These are phyloP conservation scores for Hanleya hanleyi DNA, from an alignment of 2,888 invertebrate species.

Conservation along the genomic window DNA sequence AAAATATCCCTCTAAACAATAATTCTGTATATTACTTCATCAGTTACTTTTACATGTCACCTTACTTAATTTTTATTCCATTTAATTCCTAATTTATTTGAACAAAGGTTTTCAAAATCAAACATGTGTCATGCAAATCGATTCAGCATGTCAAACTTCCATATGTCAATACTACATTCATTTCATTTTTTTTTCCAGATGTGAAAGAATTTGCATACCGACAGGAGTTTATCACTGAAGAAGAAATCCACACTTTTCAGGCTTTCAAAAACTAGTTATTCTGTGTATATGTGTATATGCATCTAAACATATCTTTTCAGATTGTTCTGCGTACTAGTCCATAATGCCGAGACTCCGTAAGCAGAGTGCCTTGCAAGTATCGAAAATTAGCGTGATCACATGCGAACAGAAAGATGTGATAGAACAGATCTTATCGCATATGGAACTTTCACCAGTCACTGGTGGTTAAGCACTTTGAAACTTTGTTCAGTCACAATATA, in stretches of 20 bases:
- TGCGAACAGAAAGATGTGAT: too few relatives aligned
- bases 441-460: too few relatives aligned
- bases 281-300: too few relatives aligned
- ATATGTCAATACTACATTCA: neutral
- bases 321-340: neutral
- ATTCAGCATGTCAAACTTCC: neutral
- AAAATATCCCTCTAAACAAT: neutral
- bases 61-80: neutral
- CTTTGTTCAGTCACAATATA: too few relatives aligned
- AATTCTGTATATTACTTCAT: neutral
- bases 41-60: neutral
- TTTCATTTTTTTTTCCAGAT: constrained; percentile 35
- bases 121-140: neutral
- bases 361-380: too few relatives aligned
- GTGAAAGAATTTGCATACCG: constrained; percentile 36
- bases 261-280: neutral
- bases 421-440: too few relatives aligned
- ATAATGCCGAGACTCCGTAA: too few relatives aligned
- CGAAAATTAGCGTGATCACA: too few relatives aligned
- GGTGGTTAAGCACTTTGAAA: too few relatives aligned
- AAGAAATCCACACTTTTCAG: neutral
- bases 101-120: neutral
- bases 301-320: neutral
- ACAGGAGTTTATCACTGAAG: neutral
- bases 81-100: neutral